These are phyloP conservation scores for Neosilurus mollespiculum DNA, from an alignment of 2,797 vertebrate species.

Conservation along the genomic window DNA sequence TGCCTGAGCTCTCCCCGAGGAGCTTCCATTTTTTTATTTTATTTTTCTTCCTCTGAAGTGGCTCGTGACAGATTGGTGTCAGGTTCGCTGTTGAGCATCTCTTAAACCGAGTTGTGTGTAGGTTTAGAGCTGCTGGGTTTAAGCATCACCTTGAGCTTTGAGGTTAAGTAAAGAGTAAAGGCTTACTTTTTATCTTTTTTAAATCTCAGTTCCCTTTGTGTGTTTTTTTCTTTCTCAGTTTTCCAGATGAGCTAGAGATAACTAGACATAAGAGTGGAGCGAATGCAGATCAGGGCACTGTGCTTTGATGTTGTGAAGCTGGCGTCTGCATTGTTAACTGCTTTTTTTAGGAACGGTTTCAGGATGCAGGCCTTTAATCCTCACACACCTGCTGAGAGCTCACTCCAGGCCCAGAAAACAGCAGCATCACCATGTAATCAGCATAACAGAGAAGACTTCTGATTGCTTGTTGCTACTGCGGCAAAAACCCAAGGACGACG, in stretches of 20 bases:
- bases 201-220: not conserved
- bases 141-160: conserved; percentile 6
- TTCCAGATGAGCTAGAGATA: conserved; percentile 28
- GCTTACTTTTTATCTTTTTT: not conserved
- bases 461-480: conserved; percentile 35
- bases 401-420: conserved; percentile 21
- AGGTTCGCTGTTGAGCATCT: conserved; percentile 8
- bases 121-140: not conserved
- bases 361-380: conserved; percentile 42
- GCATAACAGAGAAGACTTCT: conserved; percentile 37
- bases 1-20: conserved; percentile 20
- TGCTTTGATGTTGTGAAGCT: conserved; percentile 45
- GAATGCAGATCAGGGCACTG: conserved; percentile 30
- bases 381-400: conserved; percentile 50
- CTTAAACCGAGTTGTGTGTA: not conserved
- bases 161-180: not conserved
- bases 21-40: conserved; percentile 27
- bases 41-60: conserved; percentile 23
- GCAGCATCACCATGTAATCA: conserved; percentile 34
- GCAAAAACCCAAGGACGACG: conserved; percentile 11
- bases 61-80: conserved; percentile 38
- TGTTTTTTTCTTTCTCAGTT: not conserved
- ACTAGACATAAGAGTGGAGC: conserved; percentile 7
- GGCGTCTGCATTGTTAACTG: conserved; percentile 36
- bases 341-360: conserved; percentile 27